Conservation (phyloP, 2,113 vertebrate species). For the Cyphomyrus discorhynchus region DNA sequence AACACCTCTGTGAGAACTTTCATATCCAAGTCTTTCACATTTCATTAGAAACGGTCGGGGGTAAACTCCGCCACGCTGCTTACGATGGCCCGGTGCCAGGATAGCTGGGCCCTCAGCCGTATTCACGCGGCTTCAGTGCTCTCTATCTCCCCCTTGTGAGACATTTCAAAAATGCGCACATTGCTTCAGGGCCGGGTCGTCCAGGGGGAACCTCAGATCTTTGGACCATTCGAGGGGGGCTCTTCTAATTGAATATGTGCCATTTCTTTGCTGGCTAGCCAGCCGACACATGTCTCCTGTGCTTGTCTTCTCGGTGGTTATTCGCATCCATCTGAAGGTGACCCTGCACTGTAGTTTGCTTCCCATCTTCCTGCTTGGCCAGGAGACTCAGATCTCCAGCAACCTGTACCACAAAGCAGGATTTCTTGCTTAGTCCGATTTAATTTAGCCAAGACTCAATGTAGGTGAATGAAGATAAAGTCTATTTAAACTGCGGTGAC, state of each 20-base stretch:
- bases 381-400: neutral
- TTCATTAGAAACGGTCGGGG: neutral
- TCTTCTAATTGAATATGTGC: neutral
- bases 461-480: neutral
- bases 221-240: neutral
- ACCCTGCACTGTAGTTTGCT: neutral
- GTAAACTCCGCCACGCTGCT: neutral
- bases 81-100: neutral
- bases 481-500: too few relatives aligned
- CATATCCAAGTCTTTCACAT: constrained; percentile 6
- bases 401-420: neutral
- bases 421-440: neutral
- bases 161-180: neutral
- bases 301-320: neutral
- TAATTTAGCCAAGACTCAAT: neutral
- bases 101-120: neutral
- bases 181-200: neutral
- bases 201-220: neutral
- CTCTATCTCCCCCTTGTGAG: neutral
- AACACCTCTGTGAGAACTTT: neutral
- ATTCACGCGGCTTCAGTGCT: neutral
- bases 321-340: neutral
- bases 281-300: neutral
- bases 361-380: neutral
- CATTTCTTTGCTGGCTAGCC: neutral